Base-by-base conservation (phyloP, 2,113 vertebrate genomes). In the Apteryx owenii region DNA sequence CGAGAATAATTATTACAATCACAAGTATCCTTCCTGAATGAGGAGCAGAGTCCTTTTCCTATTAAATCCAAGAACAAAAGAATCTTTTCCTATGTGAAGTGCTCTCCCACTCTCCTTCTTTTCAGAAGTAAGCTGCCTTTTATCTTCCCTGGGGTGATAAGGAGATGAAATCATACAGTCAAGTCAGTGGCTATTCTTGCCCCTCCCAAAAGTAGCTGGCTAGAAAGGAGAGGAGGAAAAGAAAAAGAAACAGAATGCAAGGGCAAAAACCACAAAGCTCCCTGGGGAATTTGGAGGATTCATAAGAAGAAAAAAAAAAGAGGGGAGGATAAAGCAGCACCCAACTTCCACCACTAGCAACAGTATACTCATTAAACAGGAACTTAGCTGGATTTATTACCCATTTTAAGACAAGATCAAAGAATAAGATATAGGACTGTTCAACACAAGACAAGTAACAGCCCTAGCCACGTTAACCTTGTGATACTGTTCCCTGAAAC, bases 271-370 rank as follows among this genome's bases (percentile, higher is more conserved):
- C 46, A 66, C n/a, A 33, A 85, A 76, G 42, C 42, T 79, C 66
- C 79, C 31, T n/a, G 53, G 31, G 36, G 58, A 92, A 81, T 0
- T 64, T n/a, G 33, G 22, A 77, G 12, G 58, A 62, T 22, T 51
- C n/a, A 42, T 54, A 6, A 44, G 3, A 0, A 42, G 29, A 38
- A 12, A n/a, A 48, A 31, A 3, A 7, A 0, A 4, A 38, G 19
- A 46, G 58, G 25, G 36, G 36, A 1, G 22, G 29, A 72, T 68
- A 29, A 81, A 28, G 31, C 33, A 76, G 33, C 12, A 66, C 10
- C 31, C 6, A 70, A 40, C 56, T 38, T 14, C 26, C 60, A 86
- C 25, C 36, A 38, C 56, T 48, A 88, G 15, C 36, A 79, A 75
- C 38, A 84, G 42, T 31, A 69, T 48, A 88, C 62, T 51, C 10